These are phyloP conservation scores for Philotrypesis tridentata DNA, from an alignment of 1,140 invertebrate genomes.

Conservation along the genomic window DNA sequence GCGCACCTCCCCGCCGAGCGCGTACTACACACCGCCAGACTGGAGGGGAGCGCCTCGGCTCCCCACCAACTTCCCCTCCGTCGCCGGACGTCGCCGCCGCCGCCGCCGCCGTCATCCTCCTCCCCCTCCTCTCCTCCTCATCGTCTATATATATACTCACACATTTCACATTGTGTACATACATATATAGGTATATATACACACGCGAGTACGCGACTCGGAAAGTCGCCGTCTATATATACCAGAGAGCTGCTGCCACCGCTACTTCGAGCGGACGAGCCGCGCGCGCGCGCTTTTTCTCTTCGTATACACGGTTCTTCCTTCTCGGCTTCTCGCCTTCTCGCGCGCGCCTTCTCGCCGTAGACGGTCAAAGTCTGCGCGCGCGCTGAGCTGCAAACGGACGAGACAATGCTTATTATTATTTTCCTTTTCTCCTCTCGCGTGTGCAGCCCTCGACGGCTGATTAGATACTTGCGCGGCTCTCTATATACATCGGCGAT, in stretches of 20 bases:
- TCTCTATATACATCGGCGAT: too few species aligned
- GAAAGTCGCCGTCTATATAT: neutral
- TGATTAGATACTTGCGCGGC: too few species aligned
- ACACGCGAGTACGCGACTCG: neutral
- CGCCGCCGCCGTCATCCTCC: neutral
- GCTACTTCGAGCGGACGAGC: neutral
- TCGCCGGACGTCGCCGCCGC: neutral
- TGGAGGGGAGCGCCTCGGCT: neutral
- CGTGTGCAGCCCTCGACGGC: too few species aligned
- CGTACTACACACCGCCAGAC: neutral
- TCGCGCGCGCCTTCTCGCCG: neutral
- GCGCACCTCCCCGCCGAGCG: neutral
- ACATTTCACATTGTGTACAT: neutral
- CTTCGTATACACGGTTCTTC: neutral
- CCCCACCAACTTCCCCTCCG: neutral
- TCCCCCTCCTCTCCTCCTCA: conserved; percentile 19
- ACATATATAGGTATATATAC: neutral
- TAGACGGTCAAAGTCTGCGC: neutral
- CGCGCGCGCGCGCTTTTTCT: neutral
- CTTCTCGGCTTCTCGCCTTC: neutral
- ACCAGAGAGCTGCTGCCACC: neutral
- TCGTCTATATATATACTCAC: neutral
- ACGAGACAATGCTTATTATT: too few species aligned
- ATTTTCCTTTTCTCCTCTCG: neutral
- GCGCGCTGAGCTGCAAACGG: too few species aligned